Conservation (phyloP, 1,140 invertebrate genomes). For the Calliopsis andreniformis region DNA sequence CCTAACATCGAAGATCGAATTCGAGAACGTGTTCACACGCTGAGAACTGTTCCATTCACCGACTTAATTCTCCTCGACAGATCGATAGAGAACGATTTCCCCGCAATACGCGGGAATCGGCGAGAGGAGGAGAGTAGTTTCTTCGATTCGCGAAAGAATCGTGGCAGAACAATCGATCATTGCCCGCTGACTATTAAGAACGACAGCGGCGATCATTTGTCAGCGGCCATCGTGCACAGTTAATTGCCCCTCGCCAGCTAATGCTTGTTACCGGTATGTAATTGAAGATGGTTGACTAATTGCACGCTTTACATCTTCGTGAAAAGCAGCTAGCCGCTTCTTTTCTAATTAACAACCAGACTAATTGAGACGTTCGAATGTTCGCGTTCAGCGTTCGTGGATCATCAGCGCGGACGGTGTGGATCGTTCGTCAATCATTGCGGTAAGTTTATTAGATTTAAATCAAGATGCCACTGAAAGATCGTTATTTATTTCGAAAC, state of each 20-base stretch:
- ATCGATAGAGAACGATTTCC: not conserved
- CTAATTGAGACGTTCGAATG: constrained; percentile 48
- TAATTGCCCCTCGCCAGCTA: constrained; percentile 51
- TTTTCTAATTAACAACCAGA: constrained; percentile 47
- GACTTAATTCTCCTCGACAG: not conserved
- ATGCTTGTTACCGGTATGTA: constrained; percentile 46
- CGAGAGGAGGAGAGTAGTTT: not conserved
- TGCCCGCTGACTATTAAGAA: constrained; percentile 46
- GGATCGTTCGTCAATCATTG: constrained; percentile 21
- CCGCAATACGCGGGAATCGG: no score
- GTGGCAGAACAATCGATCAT: constrained; percentile 57
- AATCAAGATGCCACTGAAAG: not conserved
- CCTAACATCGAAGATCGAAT: not conserved
- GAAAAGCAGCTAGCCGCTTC: constrained; percentile 35
- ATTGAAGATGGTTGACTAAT: constrained; percentile 55
- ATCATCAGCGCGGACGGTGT: constrained; percentile 15
- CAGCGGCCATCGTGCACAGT: constrained; percentile 45
- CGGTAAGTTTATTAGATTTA: not conserved
- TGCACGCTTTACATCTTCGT: constrained; percentile 47
- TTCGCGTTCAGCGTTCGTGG: not conserved
- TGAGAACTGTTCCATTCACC: not conserved
- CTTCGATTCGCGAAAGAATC: constrained; percentile 62
- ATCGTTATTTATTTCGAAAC: not conserved
- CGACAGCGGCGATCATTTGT: constrained; percentile 56
- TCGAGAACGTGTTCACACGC: not conserved